A percentile compares a stretch with the other conserved stretches of the same genome.
Conservation (phyloP, 2,888 invertebrate genomes). For the Meiosimyza platycephala region DNA sequence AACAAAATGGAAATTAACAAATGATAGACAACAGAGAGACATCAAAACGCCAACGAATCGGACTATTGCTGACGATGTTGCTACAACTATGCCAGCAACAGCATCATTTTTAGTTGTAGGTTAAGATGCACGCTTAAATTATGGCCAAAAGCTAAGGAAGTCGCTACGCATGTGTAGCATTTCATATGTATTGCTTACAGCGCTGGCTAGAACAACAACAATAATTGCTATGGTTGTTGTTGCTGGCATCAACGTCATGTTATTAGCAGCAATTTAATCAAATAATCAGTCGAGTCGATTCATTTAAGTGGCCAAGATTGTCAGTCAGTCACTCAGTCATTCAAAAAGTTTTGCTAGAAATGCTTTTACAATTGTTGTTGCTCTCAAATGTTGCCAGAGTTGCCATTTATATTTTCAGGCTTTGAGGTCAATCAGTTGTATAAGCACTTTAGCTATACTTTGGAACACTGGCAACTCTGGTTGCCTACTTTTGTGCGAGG, state of each 20-base stretch:
- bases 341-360: slow-evolving; percentile 6
- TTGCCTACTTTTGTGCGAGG: slow-evolving; percentile 11
- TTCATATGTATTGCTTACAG: background rate
- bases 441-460: too few relatives aligned
- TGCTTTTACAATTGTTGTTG: background rate
- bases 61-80: background rate
- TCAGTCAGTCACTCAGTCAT: background rate
- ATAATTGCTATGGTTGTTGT: slow-evolving; percentile 49
- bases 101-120: slow-evolving; percentile 7
- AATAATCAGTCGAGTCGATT: slow-evolving; percentile 61
- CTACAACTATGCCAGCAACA: background rate
- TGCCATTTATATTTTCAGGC: background rate
- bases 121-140: slow-evolving; percentile 48
- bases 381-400: slow-evolving; percentile 18
- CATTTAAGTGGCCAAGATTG: slow-evolving; percentile 43
- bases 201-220: slow-evolving; percentile 10
- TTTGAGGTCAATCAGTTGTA: too few relatives aligned
- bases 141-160: slow-evolving; percentile 46
- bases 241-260: slow-evolving; percentile 58
- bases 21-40: slow-evolving; percentile 58
- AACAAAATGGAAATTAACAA: slow-evolving; percentile 57
- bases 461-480: background rate
- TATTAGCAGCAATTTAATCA: slow-evolving; percentile 66
- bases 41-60: slow-evolving; percentile 34
- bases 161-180: slow-evolving; percentile 7